Evolutionary conservation across 1,140 invertebrate genomes (phyloP).

Genomic region (Pectinophora gossypiella): DNA sequence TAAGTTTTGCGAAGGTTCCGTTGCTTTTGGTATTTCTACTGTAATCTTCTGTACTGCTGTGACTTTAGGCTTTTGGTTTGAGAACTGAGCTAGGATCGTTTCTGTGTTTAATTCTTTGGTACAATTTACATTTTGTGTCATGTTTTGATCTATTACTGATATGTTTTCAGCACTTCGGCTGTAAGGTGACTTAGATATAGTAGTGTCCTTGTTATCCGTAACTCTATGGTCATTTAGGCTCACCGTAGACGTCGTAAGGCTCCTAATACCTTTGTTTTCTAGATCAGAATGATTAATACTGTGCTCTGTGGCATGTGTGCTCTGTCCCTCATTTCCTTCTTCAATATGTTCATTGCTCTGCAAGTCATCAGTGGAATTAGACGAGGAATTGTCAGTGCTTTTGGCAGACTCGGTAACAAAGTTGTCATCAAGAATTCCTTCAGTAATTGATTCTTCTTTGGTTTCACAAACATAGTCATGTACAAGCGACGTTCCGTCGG

Average conservation of each 20-base stretch:
- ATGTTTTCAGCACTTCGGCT: conserved; percentile 61
- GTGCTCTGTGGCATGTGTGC: neutral
- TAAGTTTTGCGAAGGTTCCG: neutral
- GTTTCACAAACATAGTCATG: neutral
- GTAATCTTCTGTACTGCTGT: conserved; percentile 46
- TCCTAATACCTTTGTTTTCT: neutral
- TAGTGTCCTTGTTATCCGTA: conserved; percentile 14
- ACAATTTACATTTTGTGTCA: conserved; percentile 14
- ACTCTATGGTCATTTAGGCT: conserved; percentile 44
- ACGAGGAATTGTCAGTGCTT: neutral
- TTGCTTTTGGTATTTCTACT: conserved; percentile 25
- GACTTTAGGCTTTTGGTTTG: conserved; percentile 48
- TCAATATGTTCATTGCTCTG: neutral
- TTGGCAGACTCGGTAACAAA: neutral
- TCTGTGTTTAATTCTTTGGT: conserved; percentile 50
- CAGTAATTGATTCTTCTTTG: neutral
- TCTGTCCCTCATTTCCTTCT: neutral
- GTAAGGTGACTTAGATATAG: conserved; percentile 27
- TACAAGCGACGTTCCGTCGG: neutral
- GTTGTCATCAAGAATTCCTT: neutral
- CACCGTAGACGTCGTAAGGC: conserved; percentile 37
- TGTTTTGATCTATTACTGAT: conserved; percentile 22
- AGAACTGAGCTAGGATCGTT: conserved; percentile 50
- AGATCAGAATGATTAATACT: neutral
- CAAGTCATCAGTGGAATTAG: neutral